A percentile compares a stretch with the other conserved stretches of the same genome.
Evolutionary conservation across 2,797 vertebrate species (phyloP).

Genomic region (Erpetoichthys calabaricus): DNA sequence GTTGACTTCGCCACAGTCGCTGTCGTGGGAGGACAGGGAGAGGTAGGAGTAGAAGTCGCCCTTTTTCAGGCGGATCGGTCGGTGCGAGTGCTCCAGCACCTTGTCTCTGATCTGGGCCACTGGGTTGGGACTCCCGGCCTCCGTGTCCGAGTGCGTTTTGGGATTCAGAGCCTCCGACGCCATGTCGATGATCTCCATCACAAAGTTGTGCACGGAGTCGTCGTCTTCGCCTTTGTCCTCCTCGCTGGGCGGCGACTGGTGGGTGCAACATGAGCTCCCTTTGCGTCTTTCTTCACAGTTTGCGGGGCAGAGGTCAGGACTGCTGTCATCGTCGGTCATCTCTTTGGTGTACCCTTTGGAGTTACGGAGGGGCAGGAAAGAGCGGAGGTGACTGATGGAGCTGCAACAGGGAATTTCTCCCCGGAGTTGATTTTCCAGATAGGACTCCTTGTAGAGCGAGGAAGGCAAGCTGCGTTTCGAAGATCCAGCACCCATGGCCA

Average conservation of each 20-base stretch:
- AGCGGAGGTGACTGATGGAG: slow-evolving; percentile 24
- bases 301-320: slow-evolving; percentile 42
- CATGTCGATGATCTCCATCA: slow-evolving; percentile 90
- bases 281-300: slow-evolving; percentile 24
- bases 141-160: slow-evolving; percentile 55
- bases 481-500: slow-evolving; percentile 27
- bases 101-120: slow-evolving; percentile 78
- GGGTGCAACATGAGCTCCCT: slow-evolving; percentile 36
- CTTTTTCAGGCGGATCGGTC: slow-evolving; percentile 72
- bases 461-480: slow-evolving; percentile 25
- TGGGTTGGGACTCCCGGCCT: slow-evolving; percentile 42
- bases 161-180: slow-evolving; percentile 73
- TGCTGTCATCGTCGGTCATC: slow-evolving; percentile 29
- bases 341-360: slow-evolving; percentile 16
- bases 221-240: slow-evolving; percentile 46
- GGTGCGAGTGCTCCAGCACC: slow-evolving; percentile 83
- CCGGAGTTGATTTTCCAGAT: slow-evolving; percentile 47
- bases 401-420: slow-evolving; percentile 56
- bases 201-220: slow-evolving; percentile 73
- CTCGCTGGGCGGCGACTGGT: slow-evolving; percentile 30
- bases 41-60: slow-evolving; percentile 96
- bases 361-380: slow-evolving; percentile 32
- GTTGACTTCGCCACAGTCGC: slow-evolving; percentile 88
- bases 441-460: slow-evolving; percentile 25
- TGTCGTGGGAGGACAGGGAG: slow-evolving; percentile 94